Percentiles rank a stretch among this genome's conserved stretches.
Conservation (phyloP, 2,888 invertebrate species). For the Blastobasis adustella region DNA sequence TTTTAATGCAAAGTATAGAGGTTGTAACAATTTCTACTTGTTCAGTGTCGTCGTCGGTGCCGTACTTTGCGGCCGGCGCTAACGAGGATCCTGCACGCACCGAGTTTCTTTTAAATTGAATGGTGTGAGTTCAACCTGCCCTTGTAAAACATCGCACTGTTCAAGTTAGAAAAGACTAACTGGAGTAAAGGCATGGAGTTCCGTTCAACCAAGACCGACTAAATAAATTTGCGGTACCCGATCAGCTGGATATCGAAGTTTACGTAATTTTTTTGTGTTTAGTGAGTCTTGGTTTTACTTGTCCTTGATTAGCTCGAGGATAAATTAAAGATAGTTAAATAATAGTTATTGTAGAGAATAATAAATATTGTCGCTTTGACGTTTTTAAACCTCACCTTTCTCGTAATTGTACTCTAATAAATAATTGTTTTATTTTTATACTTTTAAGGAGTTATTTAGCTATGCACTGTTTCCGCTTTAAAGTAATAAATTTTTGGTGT, state of each 20-base stretch:
- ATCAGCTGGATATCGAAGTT: constrained; percentile 41
- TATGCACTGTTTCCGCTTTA: constrained; percentile 54
- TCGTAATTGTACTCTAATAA: constrained; percentile 28
- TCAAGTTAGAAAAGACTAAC: constrained; percentile 73
- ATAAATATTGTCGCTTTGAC: constrained; percentile 18
- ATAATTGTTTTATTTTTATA: constrained; percentile 19
- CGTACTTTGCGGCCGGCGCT: constrained; percentile 30
- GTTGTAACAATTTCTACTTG: constrained; percentile 79
- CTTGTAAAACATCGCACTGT: constrained; percentile 64
- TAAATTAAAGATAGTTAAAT: constrained; percentile 13
- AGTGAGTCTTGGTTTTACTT: constrained; percentile 75
- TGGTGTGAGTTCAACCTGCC: constrained; percentile 68
- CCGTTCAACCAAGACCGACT: constrained; percentile 75
- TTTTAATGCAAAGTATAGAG: constrained; percentile 95
- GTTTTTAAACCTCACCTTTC: constrained; percentile 25
- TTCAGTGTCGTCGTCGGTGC: constrained; percentile 61
- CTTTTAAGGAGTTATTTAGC: constrained; percentile 30
- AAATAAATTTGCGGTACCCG: constrained; percentile 58
- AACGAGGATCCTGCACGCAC: constrained; percentile 63
- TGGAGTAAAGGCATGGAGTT: constrained; percentile 73
- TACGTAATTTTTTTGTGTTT: constrained; percentile 59
- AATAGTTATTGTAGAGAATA: constrained; percentile 17
- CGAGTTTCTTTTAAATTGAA: constrained; percentile 74
- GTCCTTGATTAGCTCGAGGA: constrained; percentile 47
- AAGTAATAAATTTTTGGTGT: constrained; percentile 62